Evolutionary conservation across 2,113 vertebrate genomes (phyloP), one percentile per base, ranked within the genome.

Genomic region (Mola mola): DNA sequence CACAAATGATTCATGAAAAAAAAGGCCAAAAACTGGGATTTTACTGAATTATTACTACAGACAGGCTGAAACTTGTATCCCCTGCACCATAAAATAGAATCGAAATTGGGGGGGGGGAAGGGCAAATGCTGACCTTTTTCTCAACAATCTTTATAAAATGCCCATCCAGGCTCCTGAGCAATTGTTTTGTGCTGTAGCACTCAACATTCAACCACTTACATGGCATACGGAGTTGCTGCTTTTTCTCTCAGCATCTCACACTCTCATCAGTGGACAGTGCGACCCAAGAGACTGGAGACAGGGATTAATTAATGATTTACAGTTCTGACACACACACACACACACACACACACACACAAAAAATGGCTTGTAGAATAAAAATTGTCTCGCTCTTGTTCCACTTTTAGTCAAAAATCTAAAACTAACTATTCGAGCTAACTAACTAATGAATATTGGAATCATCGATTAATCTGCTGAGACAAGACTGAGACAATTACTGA

Each of bases 1-100:
- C 77, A 83, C 80, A 82, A 88, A 89, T 85, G 72, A 88, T 89
- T 88, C 71, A 89, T 86, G 79, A 12, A 69, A 76, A 66, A 79
- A 73, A 61, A 41, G 75, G 44, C 56, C 58, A 82, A 86, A 78
- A 80, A 79, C 29, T 60, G 24, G 65, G 60, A 82, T 83, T 81
- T 78, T 62, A 66, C 75, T 84, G 56, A 90, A 84, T 86, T 80
- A 90, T 88, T 85, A 53, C 84, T 63, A 52, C 21, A 56, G 15
- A 48, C 21, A 49, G 64, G n/a, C 37, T 28, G 31, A 49, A 48
- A 56, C 33, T 42, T 49, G 50, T 29, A 66, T 75, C 17, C 16
- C 3, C 21, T 22, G 56, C 3, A 9, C 49, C n/a, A 50, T 24
- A 48, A 42, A 68, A 63, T 61, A 46, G 16, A 40, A 40, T 16